Evolutionary conservation across 2,113 vertebrate genomes (phyloP), one percentile per base, ranked within the genome.

Genomic region (Lates calcarifer): DNA sequence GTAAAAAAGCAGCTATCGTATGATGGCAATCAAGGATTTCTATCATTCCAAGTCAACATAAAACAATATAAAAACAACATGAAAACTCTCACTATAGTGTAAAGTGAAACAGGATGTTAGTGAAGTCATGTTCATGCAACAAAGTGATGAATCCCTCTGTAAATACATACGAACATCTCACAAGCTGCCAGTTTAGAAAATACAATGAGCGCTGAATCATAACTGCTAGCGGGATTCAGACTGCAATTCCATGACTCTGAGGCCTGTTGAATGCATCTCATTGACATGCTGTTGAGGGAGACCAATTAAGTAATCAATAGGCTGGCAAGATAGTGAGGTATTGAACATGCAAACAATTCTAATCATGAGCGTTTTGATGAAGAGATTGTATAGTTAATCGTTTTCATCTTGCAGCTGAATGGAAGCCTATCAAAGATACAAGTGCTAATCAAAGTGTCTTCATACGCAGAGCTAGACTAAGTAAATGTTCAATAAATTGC

Each of bases 271-370:
- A 71, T 22, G 58, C 56, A n/a, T 69, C 74, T 79, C 75, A 82
- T 73, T 66, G 69, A 66, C 62, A 56, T 41, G 83, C 82, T 31
- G 69, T 7, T 51, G 47, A 82, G 49, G 22, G 20, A 60, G 67
- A 61, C 41, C 68, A 84, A 88, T 87, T 80, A 85, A 45, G 29
- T 37, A 58, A 84, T 90, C 86, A 68, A 81, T 90, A 73, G 28
- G 28, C 80, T 74, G 80, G 76, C 33, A 69, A 79, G 81, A 87
- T 63, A 57, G 81, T 24, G 77, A 77, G 55, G 75, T 60, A 71
- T 41, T 61, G 74, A 88, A 79, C 74, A 43, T 62, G 63, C 33
- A 66, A 87, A 80, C 73, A 49, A 18, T 58, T 78, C 62, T 60
- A 77, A 81, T 83, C 49, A 57, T 22, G 33, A 63, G 53, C 33